These are phyloP conservation scores for Eupithecia exiguata DNA, from an alignment of 2,888 invertebrate species.

Conservation along the genomic window DNA sequence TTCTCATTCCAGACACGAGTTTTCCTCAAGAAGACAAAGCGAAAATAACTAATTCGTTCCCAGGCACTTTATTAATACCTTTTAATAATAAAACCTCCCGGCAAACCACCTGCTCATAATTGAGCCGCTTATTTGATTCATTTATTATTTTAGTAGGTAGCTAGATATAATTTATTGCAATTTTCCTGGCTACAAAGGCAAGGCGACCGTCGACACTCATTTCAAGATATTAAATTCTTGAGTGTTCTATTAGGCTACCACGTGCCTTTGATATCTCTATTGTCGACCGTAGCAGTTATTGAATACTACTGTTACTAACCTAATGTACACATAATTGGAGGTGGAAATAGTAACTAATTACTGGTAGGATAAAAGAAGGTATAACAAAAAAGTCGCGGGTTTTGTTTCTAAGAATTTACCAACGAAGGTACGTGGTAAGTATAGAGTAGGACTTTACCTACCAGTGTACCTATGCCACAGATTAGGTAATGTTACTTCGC, in stretches of 20 bases:
- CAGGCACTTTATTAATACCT: not conserved
- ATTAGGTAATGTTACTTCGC: no score
- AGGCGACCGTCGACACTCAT: constrained; percentile 46
- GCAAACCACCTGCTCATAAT: constrained; percentile 8
- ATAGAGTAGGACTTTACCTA: no score
- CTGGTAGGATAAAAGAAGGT: not conserved
- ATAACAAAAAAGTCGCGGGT: not conserved
- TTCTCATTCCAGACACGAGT: not conserved
- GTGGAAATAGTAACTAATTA: not conserved
- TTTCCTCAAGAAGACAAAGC: not conserved
- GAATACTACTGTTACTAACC: not conserved
- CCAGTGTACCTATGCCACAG: not conserved
- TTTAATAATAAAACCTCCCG: not conserved
- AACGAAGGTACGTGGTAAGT: no score
- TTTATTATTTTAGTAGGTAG: constrained; percentile 42
- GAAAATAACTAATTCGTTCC: not conserved
- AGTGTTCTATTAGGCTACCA: constrained; percentile 5
- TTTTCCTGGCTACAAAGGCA: constrained; percentile 55
- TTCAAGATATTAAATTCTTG: constrained; percentile 60
- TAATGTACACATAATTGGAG: not conserved
- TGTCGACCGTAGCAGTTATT: constrained; percentile 1
- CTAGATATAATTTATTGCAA: constrained; percentile 56
- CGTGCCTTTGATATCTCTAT: constrained; percentile 24
- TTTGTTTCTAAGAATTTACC: not conserved
- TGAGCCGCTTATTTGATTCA: constrained; percentile 51